These are phyloP conservation scores for Penaeus monodon DNA, from an alignment of 2,888 invertebrate species.

Conservation along the genomic window DNA sequence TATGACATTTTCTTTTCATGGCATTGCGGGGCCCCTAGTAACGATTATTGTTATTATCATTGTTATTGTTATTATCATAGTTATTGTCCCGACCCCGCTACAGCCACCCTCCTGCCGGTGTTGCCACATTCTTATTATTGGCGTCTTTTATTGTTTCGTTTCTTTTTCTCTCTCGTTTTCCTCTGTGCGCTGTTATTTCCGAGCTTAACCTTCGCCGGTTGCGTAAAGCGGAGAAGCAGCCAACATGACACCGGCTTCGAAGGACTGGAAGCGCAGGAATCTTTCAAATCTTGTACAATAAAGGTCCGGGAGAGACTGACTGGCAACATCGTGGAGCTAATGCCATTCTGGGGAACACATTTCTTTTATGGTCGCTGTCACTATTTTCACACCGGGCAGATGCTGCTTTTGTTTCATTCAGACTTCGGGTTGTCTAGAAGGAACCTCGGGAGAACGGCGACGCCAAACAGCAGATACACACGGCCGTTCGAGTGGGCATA, in stretches of 20 bases:
- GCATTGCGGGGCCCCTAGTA: slow-evolving; percentile 54
- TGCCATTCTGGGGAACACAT: slow-evolving; percentile 53
- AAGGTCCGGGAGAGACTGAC: slow-evolving; percentile 3
- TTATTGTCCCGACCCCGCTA: slow-evolving; percentile 59
- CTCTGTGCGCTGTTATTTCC: background rate
- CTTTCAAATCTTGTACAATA: no score
- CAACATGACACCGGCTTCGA: background rate
- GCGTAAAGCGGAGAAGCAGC: background rate
- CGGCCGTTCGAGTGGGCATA: no score
- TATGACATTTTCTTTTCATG: slow-evolving; percentile 48
- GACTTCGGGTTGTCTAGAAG: no score
- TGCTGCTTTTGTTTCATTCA: slow-evolving; percentile 35
- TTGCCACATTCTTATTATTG: slow-evolving; percentile 24
- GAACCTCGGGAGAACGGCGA: no score
- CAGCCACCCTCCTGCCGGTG: slow-evolving; percentile 37
- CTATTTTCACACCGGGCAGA: slow-evolving; percentile 47
- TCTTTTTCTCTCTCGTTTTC: background rate
- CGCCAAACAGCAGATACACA: no score
- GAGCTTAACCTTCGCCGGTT: background rate
- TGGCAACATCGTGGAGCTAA: slow-evolving; percentile 40
- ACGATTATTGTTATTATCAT: slow-evolving; percentile 62
- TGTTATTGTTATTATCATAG: slow-evolving; percentile 60
- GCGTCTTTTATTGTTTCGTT: background rate
- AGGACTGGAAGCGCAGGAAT: no score
- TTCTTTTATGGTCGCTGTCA: slow-evolving; percentile 53